phyloP scores from a whole-genome alignment of 1,140 invertebrate genomes.

The Pantala flavescens region DNA sequence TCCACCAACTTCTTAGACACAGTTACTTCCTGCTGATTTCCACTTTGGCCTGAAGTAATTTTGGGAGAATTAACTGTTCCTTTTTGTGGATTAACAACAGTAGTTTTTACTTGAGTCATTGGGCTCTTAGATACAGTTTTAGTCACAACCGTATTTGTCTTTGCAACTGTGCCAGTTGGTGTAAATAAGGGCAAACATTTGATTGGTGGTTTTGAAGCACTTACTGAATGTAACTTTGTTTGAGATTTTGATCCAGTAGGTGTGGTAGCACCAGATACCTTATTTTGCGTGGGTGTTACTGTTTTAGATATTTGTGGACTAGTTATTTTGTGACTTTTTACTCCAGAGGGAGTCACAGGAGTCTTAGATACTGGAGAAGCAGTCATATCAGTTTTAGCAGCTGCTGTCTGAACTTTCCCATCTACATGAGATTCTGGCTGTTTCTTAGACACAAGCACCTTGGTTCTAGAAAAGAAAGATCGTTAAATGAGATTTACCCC shows the following conservation, averaged over 20 bases:
- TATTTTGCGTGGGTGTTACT: background rate
- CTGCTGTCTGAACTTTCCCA: background rate
- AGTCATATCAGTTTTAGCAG: background rate
- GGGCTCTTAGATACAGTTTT: background rate
- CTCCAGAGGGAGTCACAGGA: background rate
- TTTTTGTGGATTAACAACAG: background rate
- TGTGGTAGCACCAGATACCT: background rate
- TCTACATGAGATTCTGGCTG: background rate
- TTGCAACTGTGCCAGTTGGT: background rate
- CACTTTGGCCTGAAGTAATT: background rate
- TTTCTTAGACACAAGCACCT: background rate
- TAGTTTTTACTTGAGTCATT: background rate
- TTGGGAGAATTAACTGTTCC: background rate
- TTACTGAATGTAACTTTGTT: constrained; percentile 16
- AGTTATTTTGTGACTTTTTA: background rate
- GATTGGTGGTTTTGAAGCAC: background rate
- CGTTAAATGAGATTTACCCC: too few species aligned
- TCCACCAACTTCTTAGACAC: constrained; percentile 18
- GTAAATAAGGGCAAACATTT: background rate
- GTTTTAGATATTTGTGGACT: background rate
- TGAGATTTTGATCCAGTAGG: constrained; percentile 17
- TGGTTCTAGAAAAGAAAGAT: background rate
- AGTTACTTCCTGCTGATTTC: background rate
- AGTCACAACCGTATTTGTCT: background rate
- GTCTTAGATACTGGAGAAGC: background rate